phyloP scores from a whole-genome alignment of 2,113 vertebrate genomes.

The Crypturellus undulatus region DNA sequence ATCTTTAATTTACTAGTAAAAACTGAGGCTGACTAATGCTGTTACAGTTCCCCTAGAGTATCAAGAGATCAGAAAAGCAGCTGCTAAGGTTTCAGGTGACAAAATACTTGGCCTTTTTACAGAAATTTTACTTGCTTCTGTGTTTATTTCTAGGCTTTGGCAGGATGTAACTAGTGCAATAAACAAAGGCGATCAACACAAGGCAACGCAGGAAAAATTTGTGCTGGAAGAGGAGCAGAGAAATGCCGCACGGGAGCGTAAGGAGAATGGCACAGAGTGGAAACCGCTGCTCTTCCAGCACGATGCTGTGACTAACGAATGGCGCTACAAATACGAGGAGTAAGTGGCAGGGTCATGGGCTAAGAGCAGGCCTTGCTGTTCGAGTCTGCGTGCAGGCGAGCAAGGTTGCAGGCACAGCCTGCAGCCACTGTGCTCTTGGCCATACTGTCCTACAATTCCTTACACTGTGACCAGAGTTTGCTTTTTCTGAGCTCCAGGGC shows the following conservation, averaged over 20 bases:
- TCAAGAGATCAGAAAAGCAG: not conserved
- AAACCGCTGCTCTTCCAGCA: constrained; percentile 83
- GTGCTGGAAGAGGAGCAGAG: constrained; percentile 92
- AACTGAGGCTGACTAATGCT: not conserved
- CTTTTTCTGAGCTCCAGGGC: not conserved
- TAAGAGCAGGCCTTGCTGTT: not conserved
- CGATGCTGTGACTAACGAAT: constrained; percentile 82
- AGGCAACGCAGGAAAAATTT: constrained; percentile 92
- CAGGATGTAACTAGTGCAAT: constrained; percentile 93
- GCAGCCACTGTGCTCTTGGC: not conserved
- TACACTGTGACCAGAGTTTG: not conserved
- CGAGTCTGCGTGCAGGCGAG: not conserved
- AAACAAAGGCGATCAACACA: constrained; percentile 87
- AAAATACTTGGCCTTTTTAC: not conserved
- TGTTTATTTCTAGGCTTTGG: constrained; percentile 85
- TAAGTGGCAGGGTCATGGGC: constrained; percentile 61
- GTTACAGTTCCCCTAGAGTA: not conserved
- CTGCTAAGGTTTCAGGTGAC: not conserved
- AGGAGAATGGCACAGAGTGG: constrained; percentile 81
- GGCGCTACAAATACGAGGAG: constrained; percentile 91
- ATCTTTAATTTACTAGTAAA: not conserved
- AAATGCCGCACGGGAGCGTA: constrained; percentile 80
- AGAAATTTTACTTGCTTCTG: not conserved
- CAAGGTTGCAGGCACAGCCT: not conserved
- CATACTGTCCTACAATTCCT: not conserved